Evolutionary conservation across 2,797 vertebrate species (phyloP), one percentile per base, ranked within the genome.

Genomic region (Pseudomugil gertrudae): DNA sequence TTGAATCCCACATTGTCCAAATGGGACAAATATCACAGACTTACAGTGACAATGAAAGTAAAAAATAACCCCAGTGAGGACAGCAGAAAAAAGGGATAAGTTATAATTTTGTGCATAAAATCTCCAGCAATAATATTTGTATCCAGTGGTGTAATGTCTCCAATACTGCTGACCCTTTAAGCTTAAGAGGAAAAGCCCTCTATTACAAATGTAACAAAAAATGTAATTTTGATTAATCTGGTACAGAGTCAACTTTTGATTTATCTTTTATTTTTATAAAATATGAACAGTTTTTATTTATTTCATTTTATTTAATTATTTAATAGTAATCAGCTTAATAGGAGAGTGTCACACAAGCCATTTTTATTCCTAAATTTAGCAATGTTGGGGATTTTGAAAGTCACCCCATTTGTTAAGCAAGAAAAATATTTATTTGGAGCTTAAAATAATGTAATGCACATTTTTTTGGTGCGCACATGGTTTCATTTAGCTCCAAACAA

Each of bases 1-100:
- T 45, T 62, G 27, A 35, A 52, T 9, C 26, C 35, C 3, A 52
- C 63, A 26, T 3, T 61, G 70, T 57, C 53, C 55, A 71, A 57
- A 53, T 27, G 26, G 59, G 15, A 23, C 59, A 59, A 70, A 56
- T n/a, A 71, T 71, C 45, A 57, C 26, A 36, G 33, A 70, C 53
- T 7, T 67, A 43, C 23, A 36, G 19, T 52, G 47, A 56, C 29
- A 54, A 69, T 52, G 33, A 68, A 67, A 52, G 1, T 52, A 0
- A 47, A 27, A 69, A 74, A 54, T 21, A 53, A 9, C 19, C 0
- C 5, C 15, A 29, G 5, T 33, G 33, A 67, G n/a, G 47, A 35
- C 15, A 45, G 6, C 5, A n/a, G 9, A 8, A 3, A 19, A 17
- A 47, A 38, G 40, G 36, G 11, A 23, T 35, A 1, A 56, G 9